Evolutionary conservation across 2,113 vertebrate species (phyloP).

Genomic region (Choloepus hoffmanni): DNA sequence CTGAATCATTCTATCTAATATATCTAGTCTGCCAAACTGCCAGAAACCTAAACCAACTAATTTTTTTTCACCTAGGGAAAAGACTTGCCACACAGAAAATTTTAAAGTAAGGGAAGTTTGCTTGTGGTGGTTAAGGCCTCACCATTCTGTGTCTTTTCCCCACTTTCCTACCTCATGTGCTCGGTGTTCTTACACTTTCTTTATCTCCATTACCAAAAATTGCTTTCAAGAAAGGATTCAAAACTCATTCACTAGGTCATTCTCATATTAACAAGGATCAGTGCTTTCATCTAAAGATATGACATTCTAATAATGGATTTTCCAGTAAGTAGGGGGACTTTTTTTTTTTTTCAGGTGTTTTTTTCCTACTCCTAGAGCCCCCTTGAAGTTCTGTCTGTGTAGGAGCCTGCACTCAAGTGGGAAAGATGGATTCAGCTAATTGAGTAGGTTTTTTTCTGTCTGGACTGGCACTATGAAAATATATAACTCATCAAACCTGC

Average conservation of each 20-base stretch:
- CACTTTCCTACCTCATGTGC: neutral
- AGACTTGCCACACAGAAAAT: constrained; percentile 40
- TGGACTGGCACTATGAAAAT: constrained; percentile 26
- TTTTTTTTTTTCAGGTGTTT: neutral
- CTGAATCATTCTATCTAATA: neutral
- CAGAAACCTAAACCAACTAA: neutral
- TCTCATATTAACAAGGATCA: constrained; percentile 17
- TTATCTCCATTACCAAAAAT: neutral
- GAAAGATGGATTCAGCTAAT: constrained; percentile 47
- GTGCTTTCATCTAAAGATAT: constrained; percentile 20
- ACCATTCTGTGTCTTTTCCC: neutral
- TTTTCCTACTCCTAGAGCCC: neutral
- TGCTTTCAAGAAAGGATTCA: constrained; percentile 12
- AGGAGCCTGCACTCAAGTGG: neutral
- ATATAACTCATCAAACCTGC: neutral
- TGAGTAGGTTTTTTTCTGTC: neutral
- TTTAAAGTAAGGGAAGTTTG: neutral
- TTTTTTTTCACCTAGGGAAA: neutral
- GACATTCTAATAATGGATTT: constrained; percentile 32
- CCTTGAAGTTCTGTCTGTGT: constrained; percentile 43
- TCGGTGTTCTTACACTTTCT: neutral
- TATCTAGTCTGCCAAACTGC: neutral
- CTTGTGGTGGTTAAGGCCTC: neutral
- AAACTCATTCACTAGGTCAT: constrained; percentile 11
- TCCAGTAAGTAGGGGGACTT: neutral